Base-by-base conservation (phyloP, 37 sponge, comb jelly and placozoan species). In the Agelas oroides region DNA sequence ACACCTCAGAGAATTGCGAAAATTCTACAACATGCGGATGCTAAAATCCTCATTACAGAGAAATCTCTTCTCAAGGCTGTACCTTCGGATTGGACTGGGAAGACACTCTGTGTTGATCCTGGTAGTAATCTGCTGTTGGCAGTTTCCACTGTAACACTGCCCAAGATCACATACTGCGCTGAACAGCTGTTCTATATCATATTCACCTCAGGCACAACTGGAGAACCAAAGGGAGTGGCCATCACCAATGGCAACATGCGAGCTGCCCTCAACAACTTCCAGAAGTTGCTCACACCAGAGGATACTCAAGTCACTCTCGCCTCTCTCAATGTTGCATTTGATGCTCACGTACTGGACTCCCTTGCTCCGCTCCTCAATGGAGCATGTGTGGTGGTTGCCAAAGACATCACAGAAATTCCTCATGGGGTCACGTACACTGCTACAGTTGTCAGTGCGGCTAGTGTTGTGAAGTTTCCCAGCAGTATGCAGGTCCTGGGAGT, bases 191-290 rank as follows among this genome's bases (percentile, higher is more conserved):
- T 79, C 14, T 88, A 81, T 53, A 66, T 81, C 31, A 74, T 81
- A 17, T 75, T 71, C 59, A 88, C 88, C 1, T 88, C 88, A 35
- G 88, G 88, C 34, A 88, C 88, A 21, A 88, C 82, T 33, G 88
- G 88, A 6, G 36, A 20, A 16, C 88, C 88, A 5, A 88, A 88
- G 65, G 88, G 70, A 11, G 88, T 88, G 20, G 76, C 40, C 60
- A 76, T 86, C 61, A 77, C 78, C n/a, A 64, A 86, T 39, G 65
- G 27, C 24, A 68, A 65, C 52, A 20, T 86, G 33, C 41, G 19
- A 1, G 27, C 8, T 23, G 23, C 36, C 41, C 53, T 65, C 41
- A 19, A 36, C 34, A 78, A 78, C 34, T 78, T 46, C 24, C 39
- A 34, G 14, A 37, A 3, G n/a, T 46, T 78, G 39, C 27, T 40